A percentile compares a stretch with the other conserved stretches of the same genome.
These are phyloP conservation scores for Gymnocephalus cernua DNA, from an alignment of 2,113 vertebrate genomes.

Conservation along the genomic window DNA sequence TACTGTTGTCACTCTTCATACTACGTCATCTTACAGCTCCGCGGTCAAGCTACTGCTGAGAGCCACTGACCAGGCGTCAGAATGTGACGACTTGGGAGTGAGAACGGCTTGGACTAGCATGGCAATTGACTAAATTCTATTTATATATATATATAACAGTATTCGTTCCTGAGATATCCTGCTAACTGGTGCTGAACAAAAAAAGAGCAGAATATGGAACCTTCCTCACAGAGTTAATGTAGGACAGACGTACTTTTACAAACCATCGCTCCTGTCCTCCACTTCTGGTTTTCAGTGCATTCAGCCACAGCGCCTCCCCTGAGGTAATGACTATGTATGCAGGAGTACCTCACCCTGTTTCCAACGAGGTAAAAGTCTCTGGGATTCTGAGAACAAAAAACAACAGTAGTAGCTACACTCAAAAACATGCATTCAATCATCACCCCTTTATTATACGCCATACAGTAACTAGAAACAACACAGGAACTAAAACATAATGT, in stretches of 20 bases:
- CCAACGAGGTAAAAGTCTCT: conserved; percentile 85
- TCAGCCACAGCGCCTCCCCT: conserved; percentile 84
- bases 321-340: conserved; percentile 85
- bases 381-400: conserved; percentile 73
- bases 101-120: no score
- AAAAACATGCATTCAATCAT: background rate
- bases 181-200: background rate
- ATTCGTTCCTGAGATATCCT: background rate
- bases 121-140: background rate
- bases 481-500: background rate
- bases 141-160: background rate
- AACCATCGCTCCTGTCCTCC: conserved; percentile 80
- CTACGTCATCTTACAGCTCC: no score
- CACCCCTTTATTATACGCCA: background rate
- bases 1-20: no score
- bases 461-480: background rate
- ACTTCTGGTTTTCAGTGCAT: conserved; percentile 86
- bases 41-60: no score
- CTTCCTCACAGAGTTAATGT: background rate
- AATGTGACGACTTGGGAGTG: no score
- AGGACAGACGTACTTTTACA: conserved; percentile 87
- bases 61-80: no score
- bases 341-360: conserved; percentile 87
- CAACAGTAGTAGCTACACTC: background rate
- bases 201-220: no score